Evolutionary conservation across 2,113 vertebrate species (phyloP), one percentile per base, ranked within the genome.

Genomic region (Coracopsis vasa): DNA sequence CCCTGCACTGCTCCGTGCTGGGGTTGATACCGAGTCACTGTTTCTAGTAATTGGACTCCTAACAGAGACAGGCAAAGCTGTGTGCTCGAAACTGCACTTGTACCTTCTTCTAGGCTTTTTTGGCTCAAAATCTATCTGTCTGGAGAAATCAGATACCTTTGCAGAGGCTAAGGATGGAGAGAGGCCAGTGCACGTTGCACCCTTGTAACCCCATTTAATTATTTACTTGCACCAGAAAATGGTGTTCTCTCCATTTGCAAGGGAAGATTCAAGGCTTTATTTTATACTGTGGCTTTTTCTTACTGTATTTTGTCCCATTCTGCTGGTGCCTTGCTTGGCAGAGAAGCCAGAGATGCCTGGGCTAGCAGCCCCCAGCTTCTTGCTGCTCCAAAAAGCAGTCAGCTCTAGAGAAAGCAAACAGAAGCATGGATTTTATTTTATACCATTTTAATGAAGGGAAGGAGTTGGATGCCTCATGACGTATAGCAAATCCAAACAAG

Each of bases 391-490:
- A 70, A 84, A 70, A 41, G 28, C 71, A 88, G 35, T 21, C 88
- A 81, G 90, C 50, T 81, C 42, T 18, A 24, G 50, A 90, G 93
- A 51, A 85, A 82, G 75, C 42, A 47, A 88, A 88, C 4, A 39
- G 67, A 72, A 90, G 41, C 47, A 27, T 10, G 65, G 47, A 47
- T 81, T 95, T 91, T 78, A 50, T 84, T 90, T 58, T 41, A 23
- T 66, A 53, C 27, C 74, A 21, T 53, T 93, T 95, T 75, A 69
- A 75, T 92, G 54, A 84, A 89, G 53, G 80, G 78, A 92, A 72
- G 44, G 80, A 80, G 28, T 2, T 48, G 90, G 80, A 78, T 53
- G 44, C 62, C n/a, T 53, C 21, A 6, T 35, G 70, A 47, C 69
- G 21, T 11, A 44, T 2, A 56, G 51, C 45, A 69, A 72, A 65